These are phyloP conservation scores for Crenuchus spilurus DNA, from an alignment of 2,797 vertebrate genomes.

Conservation along the genomic window DNA sequence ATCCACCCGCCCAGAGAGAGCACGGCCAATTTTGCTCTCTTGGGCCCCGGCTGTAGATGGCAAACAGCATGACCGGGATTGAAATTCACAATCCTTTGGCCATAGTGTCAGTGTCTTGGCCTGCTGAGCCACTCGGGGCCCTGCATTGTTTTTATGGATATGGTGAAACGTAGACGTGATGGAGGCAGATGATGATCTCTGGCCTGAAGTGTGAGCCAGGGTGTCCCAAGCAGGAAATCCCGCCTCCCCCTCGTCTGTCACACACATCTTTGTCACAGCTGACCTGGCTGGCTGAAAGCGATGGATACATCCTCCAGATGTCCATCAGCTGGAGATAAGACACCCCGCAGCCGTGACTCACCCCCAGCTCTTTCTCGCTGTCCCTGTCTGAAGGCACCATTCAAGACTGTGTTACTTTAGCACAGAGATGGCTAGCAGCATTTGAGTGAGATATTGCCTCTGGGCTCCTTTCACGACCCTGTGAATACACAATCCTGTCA, in stretches of 20 bases:
- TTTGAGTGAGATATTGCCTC: conserved; percentile 2
- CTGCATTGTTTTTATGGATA: not conserved
- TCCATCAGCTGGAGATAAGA: conserved; percentile 46
- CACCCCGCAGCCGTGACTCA: not conserved
- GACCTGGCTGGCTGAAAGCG: conserved; percentile 12
- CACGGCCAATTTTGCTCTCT: too few species aligned
- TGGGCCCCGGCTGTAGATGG: too few species aligned
- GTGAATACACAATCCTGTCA: conserved; percentile 42
- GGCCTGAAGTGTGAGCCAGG: not conserved
- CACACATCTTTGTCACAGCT: conserved; percentile 34
- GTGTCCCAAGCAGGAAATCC: not conserved
- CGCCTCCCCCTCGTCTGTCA: not conserved
- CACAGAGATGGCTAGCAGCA: not conserved
- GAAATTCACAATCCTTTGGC: too few species aligned
- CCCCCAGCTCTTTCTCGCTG: not conserved
- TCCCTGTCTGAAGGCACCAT: not conserved
- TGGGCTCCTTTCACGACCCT: conserved; percentile 42
- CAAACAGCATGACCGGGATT: too few species aligned
- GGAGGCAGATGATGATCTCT: not conserved
- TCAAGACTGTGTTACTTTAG: conserved; percentile 31
- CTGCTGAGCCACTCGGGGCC: too few species aligned
- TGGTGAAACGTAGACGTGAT: not conserved
- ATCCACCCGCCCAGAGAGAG: too few species aligned
- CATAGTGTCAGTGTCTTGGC: too few species aligned
- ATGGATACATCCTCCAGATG: conserved; percentile 39